phyloP scores from a whole-genome alignment of 2,888 invertebrate species.

The Synergus laeviventris region DNA sequence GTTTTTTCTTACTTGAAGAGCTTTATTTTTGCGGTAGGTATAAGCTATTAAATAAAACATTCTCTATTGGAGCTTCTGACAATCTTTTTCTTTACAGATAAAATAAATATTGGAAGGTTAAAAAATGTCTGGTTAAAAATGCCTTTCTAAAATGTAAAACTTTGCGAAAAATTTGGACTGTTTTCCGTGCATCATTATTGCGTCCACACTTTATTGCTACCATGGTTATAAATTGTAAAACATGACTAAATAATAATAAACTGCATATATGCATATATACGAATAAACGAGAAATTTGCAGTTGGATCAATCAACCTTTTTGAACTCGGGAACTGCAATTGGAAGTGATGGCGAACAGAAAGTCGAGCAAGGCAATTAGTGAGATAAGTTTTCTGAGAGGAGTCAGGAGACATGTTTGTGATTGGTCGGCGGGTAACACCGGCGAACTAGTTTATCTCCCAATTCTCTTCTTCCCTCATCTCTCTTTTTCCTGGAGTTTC shows the following conservation, averaged over 20 bases:
- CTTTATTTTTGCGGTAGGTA: background rate
- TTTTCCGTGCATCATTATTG: background rate
- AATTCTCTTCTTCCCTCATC: conserved; percentile 22
- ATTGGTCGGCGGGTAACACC: conserved; percentile 40
- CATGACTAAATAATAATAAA: no score
- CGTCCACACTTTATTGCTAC: background rate
- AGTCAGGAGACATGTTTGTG: conserved; percentile 45
- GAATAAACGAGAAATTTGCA: conserved; percentile 1
- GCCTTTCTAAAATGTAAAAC: no score
- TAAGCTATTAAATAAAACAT: background rate
- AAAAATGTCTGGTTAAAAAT: no score
- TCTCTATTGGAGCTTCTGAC: background rate
- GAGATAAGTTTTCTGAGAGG: conserved; percentile 47
- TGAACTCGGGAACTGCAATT: background rate
- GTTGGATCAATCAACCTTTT: conserved; percentile 12
- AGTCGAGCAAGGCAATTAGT: conserved; percentile 52
- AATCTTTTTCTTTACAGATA: background rate
- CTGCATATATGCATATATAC: no score
- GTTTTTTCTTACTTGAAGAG: conserved; percentile 42
- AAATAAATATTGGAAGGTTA: background rate
- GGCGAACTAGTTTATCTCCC: conserved; percentile 42
- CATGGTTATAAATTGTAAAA: background rate
- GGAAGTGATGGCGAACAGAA: conserved; percentile 35
- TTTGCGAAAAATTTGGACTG: no score
- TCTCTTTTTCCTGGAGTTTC: conserved; percentile 1